A percentile compares a stretch with the other conserved stretches of the same genome.
These are phyloP conservation scores for Fukomys damarensis DNA, from an alignment of 2,113 vertebrate genomes.

Conservation along the genomic window DNA sequence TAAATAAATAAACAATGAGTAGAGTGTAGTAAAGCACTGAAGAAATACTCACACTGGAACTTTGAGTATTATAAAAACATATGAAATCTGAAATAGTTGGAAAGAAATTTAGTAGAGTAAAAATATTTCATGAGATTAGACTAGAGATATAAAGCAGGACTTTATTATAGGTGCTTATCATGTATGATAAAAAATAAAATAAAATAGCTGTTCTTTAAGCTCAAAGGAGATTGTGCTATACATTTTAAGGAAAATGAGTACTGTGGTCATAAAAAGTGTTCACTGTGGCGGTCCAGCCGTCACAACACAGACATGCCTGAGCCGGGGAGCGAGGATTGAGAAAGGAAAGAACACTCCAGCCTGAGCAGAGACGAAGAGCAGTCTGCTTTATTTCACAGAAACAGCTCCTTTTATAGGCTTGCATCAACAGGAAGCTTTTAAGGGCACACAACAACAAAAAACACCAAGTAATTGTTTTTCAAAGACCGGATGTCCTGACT, in stretches of 20 bases:
- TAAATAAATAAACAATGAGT: too few relatives aligned
- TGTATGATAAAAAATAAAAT: neutral
- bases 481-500: too few relatives aligned
- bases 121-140: neutral
- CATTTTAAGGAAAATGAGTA: neutral
- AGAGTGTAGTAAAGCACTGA: neutral
- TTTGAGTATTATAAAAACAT: neutral
- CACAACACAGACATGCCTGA: too few relatives aligned
- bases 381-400: too few relatives aligned
- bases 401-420: too few relatives aligned
- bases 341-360: too few relatives aligned
- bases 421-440: too few relatives aligned
- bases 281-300: too few relatives aligned
- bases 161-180: constrained; percentile 16
- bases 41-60: neutral
- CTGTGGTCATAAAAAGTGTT: neutral
- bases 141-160: neutral
- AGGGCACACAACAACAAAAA: too few relatives aligned
- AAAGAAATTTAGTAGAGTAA: neutral
- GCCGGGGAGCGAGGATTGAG: too few relatives aligned
- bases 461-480: too few relatives aligned
- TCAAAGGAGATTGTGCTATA: neutral
- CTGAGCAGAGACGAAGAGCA: too few relatives aligned
- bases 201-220: neutral
- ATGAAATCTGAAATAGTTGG: neutral